Evolutionary conservation across 2,113 vertebrate species (phyloP), one percentile per base, ranked within the genome.

Genomic region (Pseudopodoces humilis): DNA sequence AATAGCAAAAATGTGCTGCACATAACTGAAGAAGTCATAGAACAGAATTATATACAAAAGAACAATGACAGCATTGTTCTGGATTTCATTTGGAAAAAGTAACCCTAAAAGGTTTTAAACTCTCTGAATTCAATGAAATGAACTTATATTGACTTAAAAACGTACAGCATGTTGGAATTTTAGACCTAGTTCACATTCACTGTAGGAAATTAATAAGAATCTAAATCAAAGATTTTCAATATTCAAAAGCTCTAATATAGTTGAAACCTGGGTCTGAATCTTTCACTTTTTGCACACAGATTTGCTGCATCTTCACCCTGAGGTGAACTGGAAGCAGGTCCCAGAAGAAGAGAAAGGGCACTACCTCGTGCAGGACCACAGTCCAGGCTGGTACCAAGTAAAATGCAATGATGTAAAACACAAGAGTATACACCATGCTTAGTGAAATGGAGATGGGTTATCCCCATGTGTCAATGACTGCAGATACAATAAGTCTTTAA

Each of bases 341-440:
- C 33, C 31, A 49, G 50, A 72, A 47, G 43, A 49, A 80, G 30
- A 35, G 9, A 31, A 75, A 58, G 24, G 30, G 14, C 37, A 53
- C 5, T 17, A 10, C 15, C 41, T 52, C 35, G 55, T 1, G 4
- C 41, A 77, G 62, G 39, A 78, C 24, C 62, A 52, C 39, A 60
- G 78, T 6, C 31, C 18, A 59, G 39, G 64, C 12, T 58, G 50
- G 27, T 63, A 58, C 11, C 8, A 8, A 70, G 56, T 25, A 63
- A 81, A 81, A 84, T 4, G 8, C 1, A 15, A 41, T 1, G 5
- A 53, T 56, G 10, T 55, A 33, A 53, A 86, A 74, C 47, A 84
- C 9, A 21, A 20, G 31, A 39, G 16, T 23, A 77, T 2, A 25
- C 8, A 25, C 12, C n/a, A n/a, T 0, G 1, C 67, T 69, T 0